Base-by-base conservation (phyloP, 2,888 invertebrate genomes). In the Petrolisthes manimaculis region DNA sequence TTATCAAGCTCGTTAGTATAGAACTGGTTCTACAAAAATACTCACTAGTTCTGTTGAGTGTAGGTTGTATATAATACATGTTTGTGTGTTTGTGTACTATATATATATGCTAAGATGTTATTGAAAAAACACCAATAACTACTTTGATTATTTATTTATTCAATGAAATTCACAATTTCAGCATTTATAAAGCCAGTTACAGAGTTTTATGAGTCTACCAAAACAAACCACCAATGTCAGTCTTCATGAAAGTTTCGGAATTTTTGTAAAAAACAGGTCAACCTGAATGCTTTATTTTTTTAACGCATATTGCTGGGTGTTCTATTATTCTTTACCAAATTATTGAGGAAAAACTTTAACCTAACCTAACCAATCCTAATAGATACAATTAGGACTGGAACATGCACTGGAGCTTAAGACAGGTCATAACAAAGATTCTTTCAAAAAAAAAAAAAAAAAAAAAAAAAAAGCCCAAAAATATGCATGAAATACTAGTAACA, bases 141-240 rank as follows among this genome's bases (percentile, higher is more conserved):
- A 14, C 37, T 82, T 24, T 84, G 56, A 84, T 75, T n/a, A 84
- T 84, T 84, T 77, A 61, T 86, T 87, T 83, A 87, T 71, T 87
- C 55, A 78, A 75, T 87, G 71, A 78, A 79, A 83, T 87, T 83
- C 87, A 87, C 87, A 87, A 87, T 78, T 83, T 79, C 83, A 78
- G 56, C 83, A 87, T 78, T 54, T 87, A 79, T 87, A 83, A 87
- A 87, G 87, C 87, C 83, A 87, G 55, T 87, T 83, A 87, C 79
- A 79, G 71, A 87, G 69, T 51, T 77, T 83, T 83, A 77, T 54
- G 69, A 87, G 83, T 80, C 83, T 87, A 87, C 87, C 79, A 83
- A 83, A 83, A 79, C 53, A 87, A 87, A 83, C 83, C 78, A 82
- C 61, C 14, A 82, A 75, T 77, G 77, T 69, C 77, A 77, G 83